A percentile compares a stretch with the other conserved stretches of the same genome.
These are phyloP conservation scores for Dioctria linearis DNA, from an alignment of 2,888 invertebrate species.

Conservation along the genomic window DNA sequence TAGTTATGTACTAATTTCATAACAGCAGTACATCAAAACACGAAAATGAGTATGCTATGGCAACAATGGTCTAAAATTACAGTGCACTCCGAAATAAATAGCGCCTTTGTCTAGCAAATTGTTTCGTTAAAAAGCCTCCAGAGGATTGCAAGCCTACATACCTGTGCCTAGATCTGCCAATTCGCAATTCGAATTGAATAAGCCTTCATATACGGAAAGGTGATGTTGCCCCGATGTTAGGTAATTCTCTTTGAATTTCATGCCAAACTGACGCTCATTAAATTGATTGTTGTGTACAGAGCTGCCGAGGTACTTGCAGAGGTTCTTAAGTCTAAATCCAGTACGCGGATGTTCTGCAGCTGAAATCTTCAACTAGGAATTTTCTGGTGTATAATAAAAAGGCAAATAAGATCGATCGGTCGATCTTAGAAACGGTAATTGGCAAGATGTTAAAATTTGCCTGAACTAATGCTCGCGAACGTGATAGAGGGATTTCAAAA, in stretches of 20 bases:
- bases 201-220: not conserved
- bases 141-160: slow-evolving; percentile 20
- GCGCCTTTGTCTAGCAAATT: slow-evolving; percentile 51
- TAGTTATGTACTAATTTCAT: not conserved
- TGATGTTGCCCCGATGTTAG: slow-evolving; percentile 39
- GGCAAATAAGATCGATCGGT: slow-evolving; percentile 54
- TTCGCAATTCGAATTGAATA: slow-evolving; percentile 15
- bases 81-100: slow-evolving; percentile 46
- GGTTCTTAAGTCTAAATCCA: slow-evolving; percentile 13
- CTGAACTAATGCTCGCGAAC: slow-evolving; percentile 30
- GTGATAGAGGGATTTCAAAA: slow-evolving; percentile 41
- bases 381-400: slow-evolving; percentile 48
- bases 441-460: slow-evolving; percentile 44
- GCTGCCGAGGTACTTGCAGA: slow-evolving; percentile 21
- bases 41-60: slow-evolving; percentile 22
- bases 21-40: not conserved
- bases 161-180: slow-evolving; percentile 11
- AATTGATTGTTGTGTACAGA: slow-evolving; percentile 57
- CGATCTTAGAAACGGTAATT: slow-evolving; percentile 44
- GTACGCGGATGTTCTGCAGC: not conserved
- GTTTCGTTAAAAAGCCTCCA: slow-evolving; percentile 52
- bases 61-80: slow-evolving; percentile 50
- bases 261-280: slow-evolving; percentile 54
- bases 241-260: slow-evolving; percentile 42
- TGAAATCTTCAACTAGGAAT: slow-evolving; percentile 41